Base-by-base conservation (phyloP, 2,888 invertebrate species). In the Perizoma flavofasciatum region DNA sequence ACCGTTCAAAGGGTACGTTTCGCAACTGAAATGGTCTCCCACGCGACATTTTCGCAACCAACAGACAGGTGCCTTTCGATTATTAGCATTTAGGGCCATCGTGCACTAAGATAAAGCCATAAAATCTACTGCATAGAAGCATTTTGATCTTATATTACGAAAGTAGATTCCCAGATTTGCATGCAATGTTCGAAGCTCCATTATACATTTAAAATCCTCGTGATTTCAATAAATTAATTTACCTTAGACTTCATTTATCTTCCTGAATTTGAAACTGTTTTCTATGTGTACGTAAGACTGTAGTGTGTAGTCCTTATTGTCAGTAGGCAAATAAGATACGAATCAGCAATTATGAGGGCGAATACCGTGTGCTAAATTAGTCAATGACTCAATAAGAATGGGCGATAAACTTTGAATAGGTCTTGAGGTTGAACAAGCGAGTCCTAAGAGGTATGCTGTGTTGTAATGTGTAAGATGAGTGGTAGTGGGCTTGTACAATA, bases 61-160 rank as follows among this genome's bases (percentile, higher is more conserved):
- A 61, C 47, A 49, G 57, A 64, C 69, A 70, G 65, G 69, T 68
- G 62, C 70, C 67, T 67, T 70, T 72, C 68, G 54, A 67, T 62
- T 66, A 70, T 72, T 70, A 63, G 66, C 46, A 54, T 49, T 43
- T 64, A 53, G 48, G 10, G 44, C 32, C 49, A 61, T 43, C 34
- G 55, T 10, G 43, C 55, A 49, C 50, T 49, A 2, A 5, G n/a
- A n/a, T 41, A 9, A 1, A n/a, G 10, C 41, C n/a, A 11, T 49
- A 6, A 11, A 22, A 22, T 45, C 5, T 4, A 5, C 9, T 0
- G 2, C 0, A 9, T 34, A 6, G 4, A 47, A 45, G 22, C 22
- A 2, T 22, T 22, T 22, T n/a, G n/a, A n/a, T n/a, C n/a, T n/a
- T n/a, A n/a, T n/a, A n/a, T n/a, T n/a, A n/a, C n/a, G n/a, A n/a